These are phyloP conservation scores for Indri indri DNA, from an alignment of 2,113 vertebrate species.

Conservation along the genomic window DNA sequence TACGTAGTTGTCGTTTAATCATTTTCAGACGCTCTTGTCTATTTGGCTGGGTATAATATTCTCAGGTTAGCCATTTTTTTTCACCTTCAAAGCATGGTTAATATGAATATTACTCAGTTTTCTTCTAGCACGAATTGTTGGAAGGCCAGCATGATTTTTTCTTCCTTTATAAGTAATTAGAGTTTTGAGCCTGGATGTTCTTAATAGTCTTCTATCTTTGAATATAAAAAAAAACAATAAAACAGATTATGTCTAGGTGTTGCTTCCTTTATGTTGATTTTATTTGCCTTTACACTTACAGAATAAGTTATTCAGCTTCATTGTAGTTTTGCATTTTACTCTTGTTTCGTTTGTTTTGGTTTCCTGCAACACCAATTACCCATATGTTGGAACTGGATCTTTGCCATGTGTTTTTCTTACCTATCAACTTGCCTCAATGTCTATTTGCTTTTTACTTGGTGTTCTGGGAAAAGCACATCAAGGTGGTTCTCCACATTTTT, in stretches of 20 bases:
- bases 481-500: neutral
- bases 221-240: neutral
- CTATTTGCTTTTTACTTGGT: neutral
- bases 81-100: neutral
- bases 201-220: neutral
- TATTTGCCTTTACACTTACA: neutral
- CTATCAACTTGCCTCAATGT: neutral
- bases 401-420: neutral
- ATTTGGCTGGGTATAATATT: conserved; percentile 41
- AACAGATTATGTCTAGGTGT: neutral
- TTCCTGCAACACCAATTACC: neutral
- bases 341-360: neutral
- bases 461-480: neutral
- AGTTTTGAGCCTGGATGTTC: neutral
- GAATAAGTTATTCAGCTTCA: neutral
- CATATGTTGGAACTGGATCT: neutral
- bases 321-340: neutral
- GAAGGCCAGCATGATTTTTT: neutral
- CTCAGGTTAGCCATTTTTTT: neutral
- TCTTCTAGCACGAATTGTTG: neutral
- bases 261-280: neutral
- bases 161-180: neutral
- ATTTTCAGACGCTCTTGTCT: neutral
- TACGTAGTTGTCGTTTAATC: neutral
- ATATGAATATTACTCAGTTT: neutral